These are phyloP conservation scores for Chondrosia reniformis DNA, from an alignment of 37 sponge, comb jelly and placozoan species.

Conservation along the genomic window DNA sequence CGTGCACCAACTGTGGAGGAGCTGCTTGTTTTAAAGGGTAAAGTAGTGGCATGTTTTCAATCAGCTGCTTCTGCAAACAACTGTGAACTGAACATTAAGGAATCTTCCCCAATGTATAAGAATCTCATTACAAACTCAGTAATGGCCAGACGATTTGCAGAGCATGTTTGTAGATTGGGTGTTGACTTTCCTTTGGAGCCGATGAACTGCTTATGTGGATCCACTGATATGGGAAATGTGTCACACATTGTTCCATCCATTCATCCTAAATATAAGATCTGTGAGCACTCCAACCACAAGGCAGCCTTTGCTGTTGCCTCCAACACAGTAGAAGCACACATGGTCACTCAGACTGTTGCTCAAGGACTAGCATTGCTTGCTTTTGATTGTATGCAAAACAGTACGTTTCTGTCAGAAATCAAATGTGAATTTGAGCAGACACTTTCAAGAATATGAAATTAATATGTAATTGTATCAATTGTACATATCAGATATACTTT, in stretches of 20 bases:
- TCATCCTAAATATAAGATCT: constrained; percentile 72
- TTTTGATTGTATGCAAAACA: constrained; percentile 53
- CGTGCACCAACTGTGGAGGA: constrained; percentile 59
- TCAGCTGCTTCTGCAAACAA: constrained; percentile 75
- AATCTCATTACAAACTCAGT: constrained; percentile 45
- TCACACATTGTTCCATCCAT: constrained; percentile 73
- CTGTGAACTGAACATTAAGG: constrained; percentile 43
- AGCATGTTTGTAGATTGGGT: constrained; percentile 17
- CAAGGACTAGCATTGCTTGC: constrained; percentile 69
- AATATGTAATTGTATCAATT: too few species aligned
- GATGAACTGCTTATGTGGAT: constrained; percentile 29
- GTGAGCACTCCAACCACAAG: constrained; percentile 50
- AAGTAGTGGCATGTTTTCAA: constrained; percentile 57
- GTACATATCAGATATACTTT: too few species aligned
- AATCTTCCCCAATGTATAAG: constrained; percentile 24
- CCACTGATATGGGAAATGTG: constrained; percentile 95
- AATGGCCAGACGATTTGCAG: constrained; percentile 38
- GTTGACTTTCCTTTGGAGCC: not conserved
- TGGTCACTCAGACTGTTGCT: constrained; percentile 46
- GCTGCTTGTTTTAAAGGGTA: constrained; percentile 36
- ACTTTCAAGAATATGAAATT: too few species aligned
- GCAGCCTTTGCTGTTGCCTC: constrained; percentile 48
- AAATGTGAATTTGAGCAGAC: constrained; percentile 32
- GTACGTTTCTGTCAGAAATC: constrained; percentile 40
- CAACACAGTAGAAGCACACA: constrained; percentile 61